Base-by-base conservation (phyloP, 2,113 vertebrate genomes). In the Narcine bancroftii region DNA sequence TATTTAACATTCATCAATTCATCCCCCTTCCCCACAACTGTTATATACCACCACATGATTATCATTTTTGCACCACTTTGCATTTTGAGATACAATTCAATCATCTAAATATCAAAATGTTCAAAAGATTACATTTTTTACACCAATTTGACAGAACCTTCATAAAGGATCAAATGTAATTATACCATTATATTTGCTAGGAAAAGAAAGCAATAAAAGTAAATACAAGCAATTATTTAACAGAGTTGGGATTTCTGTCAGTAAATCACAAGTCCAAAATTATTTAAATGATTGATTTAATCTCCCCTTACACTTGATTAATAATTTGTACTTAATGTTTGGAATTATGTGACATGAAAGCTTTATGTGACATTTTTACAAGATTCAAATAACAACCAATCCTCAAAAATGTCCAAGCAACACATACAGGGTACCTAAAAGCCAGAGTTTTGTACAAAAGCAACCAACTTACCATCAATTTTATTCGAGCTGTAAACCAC, bases 401-500 rank as follows among this genome's bases (percentile, higher is more conserved):
- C 42, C 39, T 91, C 10, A 47, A 91, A 26, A 91, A 69, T 65
- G 21, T 91, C 26, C 60, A 7, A 36, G 81, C 33, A 91, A 69
- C 39, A 91, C 11, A 50, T 53, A n/a, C n/a, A n/a, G n/a, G n/a
- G n/a, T n/a, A 63, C 85, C 17, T 65, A 65, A 42, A 7, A 60
- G 33, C 83, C 36, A 42, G 63, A 91, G 42, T 45, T 29, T 17
- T 47, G 29, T 26, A 91, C 9, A 39, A 89, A 36, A 87, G 53
- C 5, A 63, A 19, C 60, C 47, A 69, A 96, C 98, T 95, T 96
- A 99, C 99, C 99, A 93, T 99, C 99, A 92, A 99, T 99, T 96
- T 99, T 99, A 96, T 99, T 99, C 94, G 98, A 99, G 94, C 99
- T 99, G 96, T 99, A 99, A 94, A 99, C 99, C 0, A 99, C 99